Conservation (phyloP, 2,113 vertebrate genomes). For the Mugil cephalus region DNA sequence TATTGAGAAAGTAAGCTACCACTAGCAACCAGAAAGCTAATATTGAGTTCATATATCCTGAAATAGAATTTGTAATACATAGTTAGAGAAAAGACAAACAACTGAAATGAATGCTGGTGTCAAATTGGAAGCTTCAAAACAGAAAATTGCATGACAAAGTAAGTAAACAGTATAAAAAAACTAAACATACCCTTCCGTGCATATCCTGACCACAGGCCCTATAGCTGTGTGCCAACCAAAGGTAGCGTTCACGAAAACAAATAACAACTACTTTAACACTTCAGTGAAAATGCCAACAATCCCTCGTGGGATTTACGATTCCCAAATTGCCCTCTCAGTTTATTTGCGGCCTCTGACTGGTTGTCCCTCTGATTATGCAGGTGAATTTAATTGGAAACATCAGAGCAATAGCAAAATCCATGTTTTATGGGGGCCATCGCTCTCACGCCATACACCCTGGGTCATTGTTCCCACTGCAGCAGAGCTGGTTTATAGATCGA, state of each 20-base stretch:
- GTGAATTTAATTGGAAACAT: slow-evolving; percentile 78
- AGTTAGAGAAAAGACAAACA: slow-evolving; percentile 36
- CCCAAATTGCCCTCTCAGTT: slow-evolving; percentile 73
- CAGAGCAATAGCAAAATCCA: slow-evolving; percentile 53
- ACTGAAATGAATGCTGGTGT: slow-evolving; percentile 21
- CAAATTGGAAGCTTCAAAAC: slow-evolving; percentile 46
- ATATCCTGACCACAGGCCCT: slow-evolving; percentile 61
- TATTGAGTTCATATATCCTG: no score
- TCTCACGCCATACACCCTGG: slow-evolving; percentile 73
- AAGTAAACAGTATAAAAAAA: slow-evolving; percentile 66
- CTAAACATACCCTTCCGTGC: slow-evolving; percentile 70
- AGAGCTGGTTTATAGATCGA: background rate
- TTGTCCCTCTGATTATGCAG: slow-evolving; percentile 77
- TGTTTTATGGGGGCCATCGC: slow-evolving; percentile 58
- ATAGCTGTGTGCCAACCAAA: slow-evolving; percentile 73
- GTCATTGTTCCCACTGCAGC: slow-evolving; percentile 21
- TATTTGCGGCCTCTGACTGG: slow-evolving; percentile 71
- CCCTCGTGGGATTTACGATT: slow-evolving; percentile 71
- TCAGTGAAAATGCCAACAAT: slow-evolving; percentile 74
- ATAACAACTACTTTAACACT: slow-evolving; percentile 78
- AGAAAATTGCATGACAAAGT: slow-evolving; percentile 56
- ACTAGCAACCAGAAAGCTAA: no score
- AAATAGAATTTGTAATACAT: slow-evolving; percentile 20
- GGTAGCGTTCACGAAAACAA: slow-evolving; percentile 76
- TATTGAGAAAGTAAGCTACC: no score